A percentile compares a stretch with the other conserved stretches of the same genome.
Evolutionary conservation across 1,140 invertebrate species (phyloP).

Genomic region (Ceratitis capitata): DNA sequence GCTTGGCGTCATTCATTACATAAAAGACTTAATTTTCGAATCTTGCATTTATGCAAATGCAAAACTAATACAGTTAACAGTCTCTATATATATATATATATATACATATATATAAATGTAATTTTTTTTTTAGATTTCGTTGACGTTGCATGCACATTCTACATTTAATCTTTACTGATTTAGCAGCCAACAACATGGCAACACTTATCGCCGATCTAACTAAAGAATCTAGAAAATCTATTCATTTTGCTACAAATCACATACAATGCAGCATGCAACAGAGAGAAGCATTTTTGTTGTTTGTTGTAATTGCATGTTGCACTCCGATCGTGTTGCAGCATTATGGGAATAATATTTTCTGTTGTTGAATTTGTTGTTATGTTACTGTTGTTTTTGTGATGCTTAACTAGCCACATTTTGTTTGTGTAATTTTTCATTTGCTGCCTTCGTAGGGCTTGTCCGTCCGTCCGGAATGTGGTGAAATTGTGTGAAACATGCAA

Average conservation of each 20-base stretch:
- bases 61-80: background rate
- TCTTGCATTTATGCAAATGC: slow-evolving; percentile 17
- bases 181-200: background rate
- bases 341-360: background rate
- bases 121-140: too few relatives aligned
- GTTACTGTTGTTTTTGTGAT: background rate
- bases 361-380: too few relatives aligned
- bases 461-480: slow-evolving; percentile 49
- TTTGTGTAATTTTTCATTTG: slow-evolving; percentile 5
- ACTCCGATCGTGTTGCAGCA: slow-evolving; percentile 21
- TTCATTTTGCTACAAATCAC: background rate
- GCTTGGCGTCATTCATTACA: slow-evolving; percentile 28
- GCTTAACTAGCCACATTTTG: too few relatives aligned
- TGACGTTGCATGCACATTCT: background rate
- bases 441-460: too few relatives aligned
- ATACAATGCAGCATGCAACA: background rate
- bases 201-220: slow-evolving; percentile 8
- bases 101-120: too few relatives aligned
- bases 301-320: background rate
- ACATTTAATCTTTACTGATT: background rate
- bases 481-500: slow-evolving; percentile 65
- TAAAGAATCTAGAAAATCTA: slow-evolving; percentile 21
- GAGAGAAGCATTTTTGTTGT: background rate
- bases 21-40: slow-evolving; percentile 19
- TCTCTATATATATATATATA: too few relatives aligned